These are phyloP conservation scores for Agelastica alni DNA, from an alignment of 2,888 invertebrate species.

Conservation along the genomic window DNA sequence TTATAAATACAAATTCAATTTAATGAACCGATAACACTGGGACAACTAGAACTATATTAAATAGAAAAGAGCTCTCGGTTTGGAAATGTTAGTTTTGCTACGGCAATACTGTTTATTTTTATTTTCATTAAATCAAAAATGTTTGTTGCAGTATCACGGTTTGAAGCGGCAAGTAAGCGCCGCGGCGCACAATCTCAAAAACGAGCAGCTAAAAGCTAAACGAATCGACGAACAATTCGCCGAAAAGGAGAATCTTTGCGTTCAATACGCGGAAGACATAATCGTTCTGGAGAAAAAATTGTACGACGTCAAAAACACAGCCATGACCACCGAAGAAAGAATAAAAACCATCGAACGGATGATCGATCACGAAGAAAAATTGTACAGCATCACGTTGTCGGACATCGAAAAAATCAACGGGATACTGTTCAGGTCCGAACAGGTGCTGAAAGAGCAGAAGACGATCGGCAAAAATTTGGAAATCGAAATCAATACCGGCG, in stretches of 20 bases:
- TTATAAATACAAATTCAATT: too few species aligned
- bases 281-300: conserved; percentile 58
- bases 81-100: too few species aligned
- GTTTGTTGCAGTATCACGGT: conserved; percentile 55
- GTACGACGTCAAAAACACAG: conserved; percentile 59
- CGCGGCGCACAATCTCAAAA: conserved; percentile 52
- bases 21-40: too few species aligned
- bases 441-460: conserved; percentile 36
- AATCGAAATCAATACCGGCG: conserved; percentile 60
- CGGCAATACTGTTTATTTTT: too few species aligned
- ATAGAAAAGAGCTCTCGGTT: too few species aligned
- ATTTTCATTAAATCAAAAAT: neutral
- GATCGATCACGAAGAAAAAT: conserved; percentile 61
- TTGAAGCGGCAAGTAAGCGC: conserved; percentile 59
- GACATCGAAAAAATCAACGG: conserved; percentile 41
- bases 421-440: conserved; percentile 33
- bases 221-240: conserved; percentile 40
- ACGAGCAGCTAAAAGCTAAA: conserved; percentile 46
- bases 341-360: conserved; percentile 65
- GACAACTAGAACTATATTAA: too few species aligned
- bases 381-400: conserved; percentile 30
- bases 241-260: conserved; percentile 37
- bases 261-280: conserved; percentile 38
- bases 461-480: conserved; percentile 50
- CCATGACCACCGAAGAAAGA: conserved; percentile 58